These are phyloP conservation scores for Oryctolagus cuniculus DNA, from an alignment of 2,113 vertebrate species.

Conservation along the genomic window DNA sequence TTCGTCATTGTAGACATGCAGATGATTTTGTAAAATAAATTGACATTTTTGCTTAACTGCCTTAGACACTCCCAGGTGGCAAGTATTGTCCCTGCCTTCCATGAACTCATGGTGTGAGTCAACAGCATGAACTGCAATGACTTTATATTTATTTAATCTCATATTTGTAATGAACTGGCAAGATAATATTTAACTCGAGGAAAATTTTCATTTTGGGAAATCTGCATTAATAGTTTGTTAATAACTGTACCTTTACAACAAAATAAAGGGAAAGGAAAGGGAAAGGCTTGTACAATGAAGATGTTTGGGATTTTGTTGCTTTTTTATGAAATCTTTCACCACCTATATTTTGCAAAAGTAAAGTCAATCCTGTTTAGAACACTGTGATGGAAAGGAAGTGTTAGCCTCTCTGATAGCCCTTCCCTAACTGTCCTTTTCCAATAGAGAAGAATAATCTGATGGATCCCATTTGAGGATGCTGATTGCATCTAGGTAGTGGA, in stretches of 20 bases:
- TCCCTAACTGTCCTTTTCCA: neutral
- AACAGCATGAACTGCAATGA: neutral
- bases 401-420: neutral
- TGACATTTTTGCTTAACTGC: neutral
- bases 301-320: slow-evolving; percentile 8
- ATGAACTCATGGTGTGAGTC: neutral
- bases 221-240: neutral
- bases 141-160: slow-evolving; percentile 28
- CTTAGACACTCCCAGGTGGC: neutral
- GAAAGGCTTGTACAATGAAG: neutral
- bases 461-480: neutral
- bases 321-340: neutral
- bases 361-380: neutral
- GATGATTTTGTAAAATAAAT: slow-evolving; percentile 13
- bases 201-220: slow-evolving; percentile 27
- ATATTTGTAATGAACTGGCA: neutral
- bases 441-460: neutral
- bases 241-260: neutral
- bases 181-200: slow-evolving; percentile 34
- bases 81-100: neutral
- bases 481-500: neutral
- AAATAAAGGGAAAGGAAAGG: neutral
- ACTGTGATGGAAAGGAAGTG: neutral
- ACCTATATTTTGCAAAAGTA: slow-evolving; percentile 31
- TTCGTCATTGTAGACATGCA: neutral